Base-by-base conservation (phyloP, 1,140 invertebrate genomes). In the Drosophila virilis region DNA sequence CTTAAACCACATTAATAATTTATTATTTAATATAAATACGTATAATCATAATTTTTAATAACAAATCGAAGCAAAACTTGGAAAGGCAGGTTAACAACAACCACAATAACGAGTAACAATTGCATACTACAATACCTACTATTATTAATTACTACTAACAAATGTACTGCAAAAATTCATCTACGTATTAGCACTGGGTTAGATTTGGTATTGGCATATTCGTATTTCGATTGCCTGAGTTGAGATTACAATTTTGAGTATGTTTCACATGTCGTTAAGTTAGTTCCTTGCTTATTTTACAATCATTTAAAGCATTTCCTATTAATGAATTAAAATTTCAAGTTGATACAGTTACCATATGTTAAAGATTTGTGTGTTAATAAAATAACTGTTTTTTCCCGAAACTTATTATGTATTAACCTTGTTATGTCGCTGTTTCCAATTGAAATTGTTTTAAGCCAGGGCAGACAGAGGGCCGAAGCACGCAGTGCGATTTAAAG, bases 171-270 rank as follows among this genome's bases (percentile, higher is more conserved):
- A 73, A 62, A 80, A 73, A 72, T 74, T 64, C 64, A 51, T 74
- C 64, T 59, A 75, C 66, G 81, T 80, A 80, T 80, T 85, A 83
- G 79, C 82, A 79, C 79, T 86, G 78, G 86, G 82, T 86, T 81
- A 51, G 66, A 68, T 75, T 78, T 40, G 52, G 46, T 60, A 54
- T 64, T 28, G 22, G 50, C 60, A 62, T 74, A 33, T 84, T 77
- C 51, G 76, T 67, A 71, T 59, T 67, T 73, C 65, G 46, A 71
- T 81, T 86, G 74, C 70, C 74, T 75, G 38, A 80, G 33, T 74
- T 85, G 64, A 82, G 74, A 62, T 74, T 66, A 58, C 46, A 51
- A 45, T 68, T 61, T 58, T 69, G 60, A 78, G 57, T n/a, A 38
- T 73, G 61, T 68, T 42, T 35, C 43, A 43, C 50, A 65, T 66